Percentiles rank a stretch among this genome's conserved stretches.
Conservation (phyloP, 2,797 vertebrate genomes). For the Tolypeutes matacus region DNA sequence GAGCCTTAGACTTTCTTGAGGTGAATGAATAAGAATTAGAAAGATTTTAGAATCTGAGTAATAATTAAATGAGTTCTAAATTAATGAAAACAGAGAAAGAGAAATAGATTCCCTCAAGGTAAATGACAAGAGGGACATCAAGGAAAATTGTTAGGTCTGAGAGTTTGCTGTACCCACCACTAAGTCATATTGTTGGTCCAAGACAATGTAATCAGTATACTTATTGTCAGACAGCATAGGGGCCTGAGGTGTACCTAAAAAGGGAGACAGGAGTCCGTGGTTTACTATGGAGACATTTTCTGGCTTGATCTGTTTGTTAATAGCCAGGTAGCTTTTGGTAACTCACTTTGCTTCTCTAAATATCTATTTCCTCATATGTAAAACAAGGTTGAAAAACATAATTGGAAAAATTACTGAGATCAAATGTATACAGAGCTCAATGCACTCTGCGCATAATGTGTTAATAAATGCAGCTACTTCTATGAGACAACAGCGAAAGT, state of each 20-base stretch:
- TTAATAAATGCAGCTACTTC: neutral
- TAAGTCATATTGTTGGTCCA: accelerated
- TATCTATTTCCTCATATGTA: neutral
- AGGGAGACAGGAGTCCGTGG: too few species aligned
- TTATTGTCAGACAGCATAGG: neutral
- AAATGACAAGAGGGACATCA: neutral
- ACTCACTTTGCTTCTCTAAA: neutral
- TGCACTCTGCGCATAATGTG: neutral
- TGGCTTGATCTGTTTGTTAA: neutral
- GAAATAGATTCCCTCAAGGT: neutral
- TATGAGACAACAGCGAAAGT: neutral
- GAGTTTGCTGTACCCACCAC: neutral
- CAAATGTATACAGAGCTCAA: neutral
- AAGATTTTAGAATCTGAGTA: constrained; percentile 25
- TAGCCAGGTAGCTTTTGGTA: neutral
- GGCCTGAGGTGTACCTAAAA: neutral
- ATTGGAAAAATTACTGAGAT: neutral
- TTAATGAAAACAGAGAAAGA: neutral
- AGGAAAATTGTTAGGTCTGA: neutral
- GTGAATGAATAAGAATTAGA: constrained; percentile 17
- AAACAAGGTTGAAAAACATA: neutral
- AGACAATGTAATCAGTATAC: too few species aligned
- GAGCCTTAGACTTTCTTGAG: neutral
- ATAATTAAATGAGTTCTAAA: neutral
- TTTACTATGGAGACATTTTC: neutral